Evolutionary conservation across 2,797 vertebrate species (phyloP), one percentile per base, ranked within the genome.

Genomic region (Coccyzus lansbergi): DNA sequence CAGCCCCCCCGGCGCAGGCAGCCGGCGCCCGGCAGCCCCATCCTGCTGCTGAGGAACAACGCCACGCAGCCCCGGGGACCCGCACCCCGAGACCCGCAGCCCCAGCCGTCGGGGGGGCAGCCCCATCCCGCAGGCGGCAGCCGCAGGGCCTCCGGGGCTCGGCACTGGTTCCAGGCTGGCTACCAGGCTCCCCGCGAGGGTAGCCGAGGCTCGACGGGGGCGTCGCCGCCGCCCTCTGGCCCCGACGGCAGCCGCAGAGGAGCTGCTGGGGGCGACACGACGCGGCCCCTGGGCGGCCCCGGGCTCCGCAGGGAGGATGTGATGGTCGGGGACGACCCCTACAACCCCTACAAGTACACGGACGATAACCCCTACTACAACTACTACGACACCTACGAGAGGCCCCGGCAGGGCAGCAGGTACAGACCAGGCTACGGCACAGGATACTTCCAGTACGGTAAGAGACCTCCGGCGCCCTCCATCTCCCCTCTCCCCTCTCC

Each of bases 401-500:
- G 98, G 94, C 98, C 98, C 16, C 97, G 98, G 55, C 68, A 97
- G 9, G 97, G 98, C 65, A 95, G 97, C 68, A 97, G 98, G 87
- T 83, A 98, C 59, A 98, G 99, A 81, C 98, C 98, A 2, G 99
- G 99, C 49, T 99, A 99, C 5, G 99, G 99, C 94, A 99, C 99
- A 72, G 97, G 98, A 34, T 98, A 99, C 94, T 99, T 99, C 94
- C 99, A 99, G 97, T 97, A 99, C 62, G 99, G 99, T 99, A 98
- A 99, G 98, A 94, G 48, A 19, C 13, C 69, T 68, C 21, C 4
- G 9, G 46, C 18, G n/a, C 8, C 10, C 49, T 3, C 28, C 38
- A 63, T 16, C 5, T 36, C 28, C 26, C 17, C n/a, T 40, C n/a
- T n/a, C n/a, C n/a, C n/a, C n/a, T n/a, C n/a, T n/a, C n/a, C n/a